Evolutionary conservation across 2,113 vertebrate species (phyloP).

Genomic region (human): DNA sequence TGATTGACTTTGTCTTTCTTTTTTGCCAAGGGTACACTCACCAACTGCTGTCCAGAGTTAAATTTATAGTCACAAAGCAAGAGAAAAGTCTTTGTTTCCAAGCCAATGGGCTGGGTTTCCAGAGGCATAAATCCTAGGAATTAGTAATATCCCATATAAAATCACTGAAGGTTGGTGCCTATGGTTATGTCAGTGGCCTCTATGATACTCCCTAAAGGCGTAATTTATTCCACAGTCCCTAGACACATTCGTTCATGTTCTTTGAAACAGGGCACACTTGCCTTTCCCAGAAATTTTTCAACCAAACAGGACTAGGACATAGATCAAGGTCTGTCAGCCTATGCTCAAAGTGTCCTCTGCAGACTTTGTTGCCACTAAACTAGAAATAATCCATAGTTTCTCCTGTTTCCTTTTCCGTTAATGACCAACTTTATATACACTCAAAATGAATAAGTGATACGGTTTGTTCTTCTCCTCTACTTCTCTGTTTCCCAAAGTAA

Average conservation of each 20-base stretch:
- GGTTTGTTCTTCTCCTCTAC: not conserved
- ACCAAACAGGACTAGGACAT: not conserved
- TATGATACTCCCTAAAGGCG: not conserved
- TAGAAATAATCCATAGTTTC: not conserved
- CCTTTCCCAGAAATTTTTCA: not conserved
- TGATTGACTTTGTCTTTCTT: slow-evolving; percentile 28
- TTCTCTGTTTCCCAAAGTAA: slow-evolving; percentile 27
- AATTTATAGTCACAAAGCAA: slow-evolving; percentile 38
- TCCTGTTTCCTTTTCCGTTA: not conserved
- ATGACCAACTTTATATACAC: not conserved
- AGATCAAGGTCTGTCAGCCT: not conserved
- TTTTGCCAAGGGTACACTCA: slow-evolving; percentile 30
- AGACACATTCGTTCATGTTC: not conserved
- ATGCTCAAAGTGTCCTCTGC: not conserved
- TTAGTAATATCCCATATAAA: slow-evolving; percentile 56
- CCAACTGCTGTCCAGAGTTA: not conserved
- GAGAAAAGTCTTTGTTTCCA: slow-evolving; percentile 22
- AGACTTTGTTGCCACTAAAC: not conserved
- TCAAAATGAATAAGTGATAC: not conserved
- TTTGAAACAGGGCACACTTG: not conserved
- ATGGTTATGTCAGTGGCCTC: slow-evolving; percentile 1
- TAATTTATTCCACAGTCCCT: not conserved
- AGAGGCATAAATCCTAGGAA: slow-evolving; percentile 47
- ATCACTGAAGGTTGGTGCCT: not conserved
- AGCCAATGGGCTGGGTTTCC: slow-evolving; percentile 10